Base-by-base conservation (phyloP, 2,888 invertebrate genomes). In the Petrophora chlorosata region DNA sequence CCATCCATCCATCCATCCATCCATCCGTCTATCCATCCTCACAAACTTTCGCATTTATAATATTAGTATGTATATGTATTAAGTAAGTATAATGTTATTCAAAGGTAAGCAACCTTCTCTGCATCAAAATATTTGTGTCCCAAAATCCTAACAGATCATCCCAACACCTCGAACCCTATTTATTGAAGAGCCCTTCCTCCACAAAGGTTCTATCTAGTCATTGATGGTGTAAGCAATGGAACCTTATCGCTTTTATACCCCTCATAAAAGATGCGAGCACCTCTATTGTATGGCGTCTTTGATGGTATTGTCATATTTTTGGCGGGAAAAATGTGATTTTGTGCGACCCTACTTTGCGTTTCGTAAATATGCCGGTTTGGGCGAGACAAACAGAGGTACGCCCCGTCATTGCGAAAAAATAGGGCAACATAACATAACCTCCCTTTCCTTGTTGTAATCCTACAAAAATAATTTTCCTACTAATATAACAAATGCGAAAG, bases 271-370 rank as follows among this genome's bases (percentile, higher is more conserved):
- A 54, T 49, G 35, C 33, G 41, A 45, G 42, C 33, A 38, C 47
- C 42, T 48, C 35, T 52, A 47, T 53, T 42, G 48, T 48, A 47
- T 32, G 50, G 46, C 48, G 33, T 46, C 54, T 59, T 56, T 58
- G 56, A 61, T 47, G 56, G 50, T 28, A 51, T 54, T 57, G 59
- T 58, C 59, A 60, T 60, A 57, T 54, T 59, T 59, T 55, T 45
- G 42, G 15, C 43, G 47, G 26, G 51, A 51, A 54, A 50, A 51
- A 55, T 53, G 52, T 33, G 44, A 41, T 51, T 53, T 52, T 10
- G 33, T 8, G n/a, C 38, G 49, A 44, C 33, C 46, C 40, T 49
- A 50, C 49, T 47, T 56, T 53, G 47, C 44, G 38, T 44, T 50
- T 51, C 23, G 35, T 41, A 34, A 39, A 49, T 33, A 48, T 36